These are phyloP conservation scores for Diaphora mendica DNA, from an alignment of 2,888 invertebrate genomes.

Conservation along the genomic window DNA sequence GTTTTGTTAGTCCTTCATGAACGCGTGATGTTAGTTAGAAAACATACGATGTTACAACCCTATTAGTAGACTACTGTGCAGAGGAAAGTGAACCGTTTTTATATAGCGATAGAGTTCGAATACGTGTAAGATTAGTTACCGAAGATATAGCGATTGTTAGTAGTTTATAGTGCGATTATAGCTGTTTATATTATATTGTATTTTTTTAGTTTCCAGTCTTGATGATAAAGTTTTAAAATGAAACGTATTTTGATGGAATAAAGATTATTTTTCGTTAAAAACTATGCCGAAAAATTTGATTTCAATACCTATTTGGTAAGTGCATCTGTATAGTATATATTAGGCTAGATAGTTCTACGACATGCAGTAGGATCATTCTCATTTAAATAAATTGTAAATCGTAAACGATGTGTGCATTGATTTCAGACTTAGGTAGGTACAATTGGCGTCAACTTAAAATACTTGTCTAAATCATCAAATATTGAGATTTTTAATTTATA, in stretches of 20 bases:
- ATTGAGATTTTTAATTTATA: neutral
- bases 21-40: slow-evolving; percentile 42
- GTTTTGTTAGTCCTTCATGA: slow-evolving; percentile 29
- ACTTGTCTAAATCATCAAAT: neutral
- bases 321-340: slow-evolving; percentile 28
- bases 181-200: neutral
- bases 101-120: slow-evolving; percentile 21
- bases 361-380: slow-evolving; percentile 29
- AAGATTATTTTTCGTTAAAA: neutral
- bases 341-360: slow-evolving; percentile 39
- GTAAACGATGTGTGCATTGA: neutral
- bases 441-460: neutral
- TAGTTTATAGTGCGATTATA: slow-evolving; percentile 14
- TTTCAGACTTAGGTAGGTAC: neutral
- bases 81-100: slow-evolving; percentile 25
- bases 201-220: neutral
- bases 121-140: slow-evolving; percentile 14
- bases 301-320: neutral
- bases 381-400: slow-evolving; percentile 9
- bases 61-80: slow-evolving; percentile 28
- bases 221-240: neutral
- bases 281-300: neutral
- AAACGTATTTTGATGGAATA: neutral
- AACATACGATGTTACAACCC: slow-evolving; percentile 16
- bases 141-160: slow-evolving; percentile 7